Base-by-base conservation (phyloP, 2,888 invertebrate genomes). In the Boloria selene region DNA sequence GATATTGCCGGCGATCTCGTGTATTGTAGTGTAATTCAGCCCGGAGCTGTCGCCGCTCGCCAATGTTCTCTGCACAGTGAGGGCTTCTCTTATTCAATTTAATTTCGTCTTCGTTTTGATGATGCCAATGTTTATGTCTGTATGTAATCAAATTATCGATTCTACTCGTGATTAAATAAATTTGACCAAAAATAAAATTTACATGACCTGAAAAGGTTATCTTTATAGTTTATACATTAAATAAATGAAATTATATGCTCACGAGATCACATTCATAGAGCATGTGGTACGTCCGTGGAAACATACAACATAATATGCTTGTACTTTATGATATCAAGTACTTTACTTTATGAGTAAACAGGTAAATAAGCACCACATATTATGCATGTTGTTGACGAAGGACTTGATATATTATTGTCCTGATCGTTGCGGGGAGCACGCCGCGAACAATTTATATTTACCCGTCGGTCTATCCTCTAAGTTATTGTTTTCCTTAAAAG, bases 11-110 rank as follows among this genome's bases (percentile, higher is more conserved):
- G 51, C 42, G 63, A 45, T 42, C 10, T 31, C 16, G 45, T 18
- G 60, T 54, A 65, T 68, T 68, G 68, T 68, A 65, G 64, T 61
- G 61, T 64, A 68, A 68, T 68, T 68, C 56, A 58, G 59, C 52
- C 44, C 53, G 52, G 44, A 31, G 26, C 61, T 42, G 16, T n/a
- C 18, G 44, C 17, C 52, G 53, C 64, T 10, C 44, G 53, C 42
- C 59, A 22, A 54, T 26, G 60, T 54, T 49, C 42, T 31, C 42
- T 38, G 64, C 59, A 65, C 42, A 26, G 54, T 52, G 38, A 63
- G 60, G 69, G 67, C 61, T 64, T 61, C 67, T 61, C 63, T 67
- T 67, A 61, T 64, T 58, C 60, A 42, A 56, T 63, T 63, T 63
- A 63, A 56, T 56, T 63, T 63, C 44, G 26, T 56, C 56, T 56